Evolutionary conservation across 2,888 invertebrate genomes (phyloP), one percentile per base, ranked within the genome.

Genomic region (Eupithecia centaureata): DNA sequence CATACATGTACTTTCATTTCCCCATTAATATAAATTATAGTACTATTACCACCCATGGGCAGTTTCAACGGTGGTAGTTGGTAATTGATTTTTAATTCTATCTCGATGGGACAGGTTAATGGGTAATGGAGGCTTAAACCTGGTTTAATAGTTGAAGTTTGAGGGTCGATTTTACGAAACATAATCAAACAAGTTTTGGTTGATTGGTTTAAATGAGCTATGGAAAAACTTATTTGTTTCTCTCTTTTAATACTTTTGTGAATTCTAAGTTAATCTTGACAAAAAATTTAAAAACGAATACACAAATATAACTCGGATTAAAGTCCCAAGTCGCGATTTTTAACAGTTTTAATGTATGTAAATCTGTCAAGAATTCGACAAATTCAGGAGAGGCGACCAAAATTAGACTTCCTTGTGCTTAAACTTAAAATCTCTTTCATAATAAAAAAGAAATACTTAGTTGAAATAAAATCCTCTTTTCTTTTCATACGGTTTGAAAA

Each of bases 1-100:
- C 1, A 18, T 82, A 73, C 73, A 75, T 76, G 76, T 80, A 80
- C 80, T 83, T 86, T 85, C 83, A 86, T 82, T 76, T 74, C 76
- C 78, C 81, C 81, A 83, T 84, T 82, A 81, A 82, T 81, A 70
- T 65, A 71, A 72, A 80, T 72, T 78, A 82, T 79, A 75, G 78
- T 68, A 66, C 73, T 75, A 78, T 80, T 78, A 79, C 60, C 64
- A 61, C 68, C 73, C 72, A 67, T 73, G 61, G 54, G 56, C 35
- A 28, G 25, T 59, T 63, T 63, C 38, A 56, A 59, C 47, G 38
- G 35, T 61, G 72, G 61, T 71, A 65, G 67, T 69, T 68, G 57
- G 33, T 32, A 77, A 82, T 82, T 78, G 79, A 78, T 78, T 80
- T 78, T 78, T 76, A 79, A 78, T 78, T 57, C 8, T 35, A 22